A percentile compares a stretch with the other conserved stretches of the same genome.
Evolutionary conservation across 92 coral and sea anemone genomes (phyloP).

Genomic region (Scolanthus callimorphus): DNA sequence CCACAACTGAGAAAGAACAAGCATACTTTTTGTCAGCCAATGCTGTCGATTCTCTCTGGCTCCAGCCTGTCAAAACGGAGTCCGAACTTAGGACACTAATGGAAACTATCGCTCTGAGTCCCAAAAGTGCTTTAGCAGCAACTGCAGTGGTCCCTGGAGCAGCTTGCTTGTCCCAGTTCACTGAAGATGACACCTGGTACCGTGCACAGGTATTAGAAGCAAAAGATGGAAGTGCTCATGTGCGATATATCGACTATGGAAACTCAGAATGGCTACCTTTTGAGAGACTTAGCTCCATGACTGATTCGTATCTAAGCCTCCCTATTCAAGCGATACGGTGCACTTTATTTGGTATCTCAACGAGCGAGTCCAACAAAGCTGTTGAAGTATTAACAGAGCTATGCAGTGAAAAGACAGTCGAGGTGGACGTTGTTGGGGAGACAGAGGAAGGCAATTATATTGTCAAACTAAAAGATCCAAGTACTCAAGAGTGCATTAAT

Average conservation of each 20-base stretch:
- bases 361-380: constrained; percentile 17
- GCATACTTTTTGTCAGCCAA: constrained; percentile 60
- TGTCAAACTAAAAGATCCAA: constrained; percentile 51
- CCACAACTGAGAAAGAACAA: constrained; percentile 16
- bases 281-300: constrained; percentile 60
- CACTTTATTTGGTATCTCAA: constrained; percentile 32
- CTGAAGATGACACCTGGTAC: constrained; percentile 78
- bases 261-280: constrained; percentile 65
- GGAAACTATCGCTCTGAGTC: constrained; percentile 59
- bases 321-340: constrained; percentile 73
- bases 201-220: constrained; percentile 58
- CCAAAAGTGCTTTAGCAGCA: constrained; percentile 8
- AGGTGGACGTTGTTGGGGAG: constrained; percentile 46
- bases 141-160: constrained; percentile 19
- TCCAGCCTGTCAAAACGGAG: constrained; percentile 58
- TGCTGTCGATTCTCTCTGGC: constrained; percentile 63
- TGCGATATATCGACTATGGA: constrained; percentile 84
- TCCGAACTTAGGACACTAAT: constrained; percentile 57
- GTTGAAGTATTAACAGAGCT: constrained; percentile 41
- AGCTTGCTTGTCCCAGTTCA: constrained; percentile 54
- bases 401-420: constrained; percentile 54
- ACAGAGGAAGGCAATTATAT: constrained; percentile 20
- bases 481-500: constrained; percentile 21
- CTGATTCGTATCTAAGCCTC: constrained; percentile 27
- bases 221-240: constrained; percentile 22